A percentile compares a stretch with the other conserved stretches of the same genome.
phyloP scores from a whole-genome alignment of 2,113 vertebrate genomes.

The Orycteropus afer region DNA sequence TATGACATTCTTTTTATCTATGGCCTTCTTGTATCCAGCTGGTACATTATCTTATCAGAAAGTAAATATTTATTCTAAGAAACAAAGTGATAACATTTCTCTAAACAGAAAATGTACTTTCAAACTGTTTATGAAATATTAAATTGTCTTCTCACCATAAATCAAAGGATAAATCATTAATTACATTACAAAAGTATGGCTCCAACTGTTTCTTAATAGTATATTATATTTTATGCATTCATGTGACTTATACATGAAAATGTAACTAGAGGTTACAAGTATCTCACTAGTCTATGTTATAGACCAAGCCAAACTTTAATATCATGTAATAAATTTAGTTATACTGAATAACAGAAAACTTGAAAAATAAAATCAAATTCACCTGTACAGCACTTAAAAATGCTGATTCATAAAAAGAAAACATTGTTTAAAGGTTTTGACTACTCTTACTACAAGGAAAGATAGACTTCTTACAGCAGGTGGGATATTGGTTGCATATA shows the following conservation, averaged over 20 bases:
- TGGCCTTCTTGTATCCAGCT: neutral
- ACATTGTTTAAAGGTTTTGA: neutral
- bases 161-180: neutral
- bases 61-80: slow-evolving; percentile 29
- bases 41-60: slow-evolving; percentile 34
- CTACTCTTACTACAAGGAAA: neutral
- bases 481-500: neutral
- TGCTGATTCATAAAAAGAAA: neutral
- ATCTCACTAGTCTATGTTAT: neutral
- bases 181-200: neutral
- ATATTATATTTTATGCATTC: neutral
- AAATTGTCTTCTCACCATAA: neutral
- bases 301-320: neutral
- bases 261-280: neutral
- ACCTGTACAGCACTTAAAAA: neutral
- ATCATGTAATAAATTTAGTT: slow-evolving; percentile 17
- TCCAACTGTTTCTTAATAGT: neutral
- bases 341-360: neutral
- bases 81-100: neutral
- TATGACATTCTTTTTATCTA: neutral
- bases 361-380: neutral
- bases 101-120: neutral
- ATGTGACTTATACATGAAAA: neutral
- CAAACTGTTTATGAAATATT: slow-evolving; percentile 36
- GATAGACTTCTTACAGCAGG: neutral